Base-by-base conservation (phyloP, 2,113 vertebrate species). In the Cichladusa arquata region DNA sequence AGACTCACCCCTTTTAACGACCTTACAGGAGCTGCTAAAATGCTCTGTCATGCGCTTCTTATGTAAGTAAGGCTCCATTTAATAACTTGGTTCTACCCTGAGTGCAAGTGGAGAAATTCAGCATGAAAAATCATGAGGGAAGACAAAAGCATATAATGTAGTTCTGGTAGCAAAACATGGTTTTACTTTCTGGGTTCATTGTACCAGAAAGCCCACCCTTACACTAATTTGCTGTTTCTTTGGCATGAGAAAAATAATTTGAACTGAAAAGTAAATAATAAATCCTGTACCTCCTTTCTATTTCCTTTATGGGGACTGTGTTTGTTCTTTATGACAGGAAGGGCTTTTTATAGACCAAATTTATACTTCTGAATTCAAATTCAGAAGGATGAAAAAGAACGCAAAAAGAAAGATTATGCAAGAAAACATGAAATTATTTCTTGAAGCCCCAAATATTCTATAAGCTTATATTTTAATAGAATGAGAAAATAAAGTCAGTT, bases 11-110 rank as follows among this genome's bases (percentile, higher is more conserved):
- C 2, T 80, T 85, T 92, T 58, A 92, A 66, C 0, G 2, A 80
- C 81, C 93, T 95, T 91, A 57, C 50, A 73, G 85, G 79, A 90
- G 18, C 67, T 58, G 42, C 42, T 86, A 62, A 90, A 82, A 70
- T 88, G 81, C 34, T 82, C 54, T 90, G 58, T 84, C 58, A 61
- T 7, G 5, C 94, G 78, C 33, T 93, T 83, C 85, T 96, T 96
- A 90, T 45, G 18, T 90, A 92, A 96, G 70, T 45, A 88, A 86
- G 56, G 7, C 29, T 94, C 47, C 64, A 70, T 70, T 90, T 86
- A 85, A 86, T 34, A 76, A 54, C 24, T 80, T 74, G 33, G 14
- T 85, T 95, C 38, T 22, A 87, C 42, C 42, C 50, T 77, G 88
- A 62, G 36, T 69, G 36, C 57, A 82, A 82, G 29, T 28, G 42